Evolutionary conservation across 2,113 vertebrate genomes (phyloP).

Genomic region (Arenaria interpres): DNA sequence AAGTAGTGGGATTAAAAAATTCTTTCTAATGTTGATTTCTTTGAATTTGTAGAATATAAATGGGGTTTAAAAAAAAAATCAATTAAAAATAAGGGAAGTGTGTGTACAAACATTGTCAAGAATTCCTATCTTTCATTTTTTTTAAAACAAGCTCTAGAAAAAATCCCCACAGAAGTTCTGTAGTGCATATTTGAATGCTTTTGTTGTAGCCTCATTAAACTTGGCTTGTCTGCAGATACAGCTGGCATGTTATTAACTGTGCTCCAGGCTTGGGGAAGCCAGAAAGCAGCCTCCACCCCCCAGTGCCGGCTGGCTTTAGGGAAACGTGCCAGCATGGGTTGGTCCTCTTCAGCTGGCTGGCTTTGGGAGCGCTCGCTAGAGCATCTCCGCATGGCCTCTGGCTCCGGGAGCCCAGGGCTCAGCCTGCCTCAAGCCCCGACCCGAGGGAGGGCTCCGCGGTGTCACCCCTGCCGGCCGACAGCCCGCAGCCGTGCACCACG

Average conservation of each 20-base stretch:
- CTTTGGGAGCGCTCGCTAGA: conserved; percentile 20
- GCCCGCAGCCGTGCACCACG: accelerated
- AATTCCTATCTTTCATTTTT: conserved; percentile 28
- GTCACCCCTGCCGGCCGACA: accelerated
- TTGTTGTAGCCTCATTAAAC: conserved; percentile 76
- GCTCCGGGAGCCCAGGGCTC: not conserved
- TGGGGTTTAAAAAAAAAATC: not conserved
- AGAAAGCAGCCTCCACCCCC: conserved; percentile 69
- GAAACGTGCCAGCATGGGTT: conserved; percentile 64
- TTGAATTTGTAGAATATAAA: conserved; percentile 1
- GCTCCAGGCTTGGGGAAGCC: conserved; percentile 71
- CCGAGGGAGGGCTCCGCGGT: accelerated
- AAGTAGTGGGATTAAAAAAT: conserved; percentile 31
- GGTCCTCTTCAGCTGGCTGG: conserved; percentile 61
- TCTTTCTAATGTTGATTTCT: conserved; percentile 8
- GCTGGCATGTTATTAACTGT: conserved; percentile 73
- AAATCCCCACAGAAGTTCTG: conserved; percentile 61
- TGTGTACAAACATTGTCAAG: conserved; percentile 14
- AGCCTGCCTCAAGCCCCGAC: not conserved
- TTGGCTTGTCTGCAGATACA: conserved; percentile 75
- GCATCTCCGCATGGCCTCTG: conserved; percentile 1
- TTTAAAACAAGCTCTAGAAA: conserved; percentile 26
- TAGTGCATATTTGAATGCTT: conserved; percentile 69
- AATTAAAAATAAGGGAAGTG: not conserved
- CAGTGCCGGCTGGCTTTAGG: conserved; percentile 64